phyloP scores from a whole-genome alignment of 2,797 vertebrate genomes.

The Hirundo rustica region DNA sequence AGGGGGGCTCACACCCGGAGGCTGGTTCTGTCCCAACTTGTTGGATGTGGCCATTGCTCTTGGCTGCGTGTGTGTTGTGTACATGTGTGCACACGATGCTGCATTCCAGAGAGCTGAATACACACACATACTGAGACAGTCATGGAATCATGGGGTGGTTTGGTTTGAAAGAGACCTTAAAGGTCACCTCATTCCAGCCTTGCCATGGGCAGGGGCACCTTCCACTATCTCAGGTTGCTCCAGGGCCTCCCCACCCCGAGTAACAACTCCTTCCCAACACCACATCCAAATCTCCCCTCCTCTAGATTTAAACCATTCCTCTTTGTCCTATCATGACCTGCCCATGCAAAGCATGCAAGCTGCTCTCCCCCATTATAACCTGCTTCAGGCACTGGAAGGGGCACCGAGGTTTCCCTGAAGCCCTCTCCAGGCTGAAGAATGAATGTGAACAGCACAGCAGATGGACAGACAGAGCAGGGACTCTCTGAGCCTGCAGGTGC shows the following conservation, averaged over 20 bases:
- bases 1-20: not conserved
- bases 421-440: not conserved
- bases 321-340: not conserved
- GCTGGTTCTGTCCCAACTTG: not conserved
- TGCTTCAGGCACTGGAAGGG: not conserved
- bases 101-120: not conserved
- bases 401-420: not conserved
- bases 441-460: not conserved
- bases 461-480: not conserved
- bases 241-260: not conserved
- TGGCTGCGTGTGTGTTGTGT: not conserved
- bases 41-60: not conserved
- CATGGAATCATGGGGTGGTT: not conserved
- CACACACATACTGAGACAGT: not conserved
- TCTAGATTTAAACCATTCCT: not conserved
- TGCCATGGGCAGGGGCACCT: not conserved
- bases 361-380: not conserved
- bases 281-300: not conserved
- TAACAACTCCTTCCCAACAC: not conserved
- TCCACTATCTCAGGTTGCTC: not conserved
- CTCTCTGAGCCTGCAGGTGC: not conserved
- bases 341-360: not conserved
- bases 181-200: not conserved
- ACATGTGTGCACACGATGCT: not conserved
- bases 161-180: not conserved